Conservation (phyloP, 2,888 invertebrate species). For the Plagodis pulveraria region DNA sequence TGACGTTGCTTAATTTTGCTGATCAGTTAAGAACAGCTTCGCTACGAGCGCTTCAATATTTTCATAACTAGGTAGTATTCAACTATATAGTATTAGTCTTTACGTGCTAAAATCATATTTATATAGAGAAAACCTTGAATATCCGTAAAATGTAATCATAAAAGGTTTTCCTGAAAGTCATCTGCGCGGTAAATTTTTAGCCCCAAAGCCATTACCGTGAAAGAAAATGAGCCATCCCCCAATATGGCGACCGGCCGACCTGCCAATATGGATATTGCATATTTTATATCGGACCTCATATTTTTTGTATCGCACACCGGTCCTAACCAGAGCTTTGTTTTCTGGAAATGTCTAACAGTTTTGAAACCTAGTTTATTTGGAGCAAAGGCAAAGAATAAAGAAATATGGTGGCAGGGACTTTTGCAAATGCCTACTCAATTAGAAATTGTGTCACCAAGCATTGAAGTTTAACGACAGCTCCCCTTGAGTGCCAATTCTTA, state of each 20-base stretch:
- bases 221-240: constrained; percentile 51
- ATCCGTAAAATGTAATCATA: not conserved
- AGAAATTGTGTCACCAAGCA: too few species aligned
- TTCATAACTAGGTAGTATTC: too few species aligned
- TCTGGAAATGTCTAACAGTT: constrained; percentile 35
- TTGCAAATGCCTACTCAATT: too few species aligned
- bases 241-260: constrained; percentile 67
- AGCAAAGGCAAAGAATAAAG: not conserved
- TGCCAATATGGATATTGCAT: constrained; percentile 81
- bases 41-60: too few species aligned
- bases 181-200: constrained; percentile 11
- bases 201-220: constrained; percentile 23
- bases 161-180: constrained; percentile 16
- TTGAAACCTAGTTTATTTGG: not conserved
- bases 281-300: constrained; percentile 71
- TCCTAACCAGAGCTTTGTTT: constrained; percentile 27
- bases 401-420: too few species aligned
- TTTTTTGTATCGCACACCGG: constrained; percentile 61
- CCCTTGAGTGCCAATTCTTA: too few species aligned
- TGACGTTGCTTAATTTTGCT: too few species aligned
- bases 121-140: too few species aligned
- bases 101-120: too few species aligned
- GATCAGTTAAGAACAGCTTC: too few species aligned
- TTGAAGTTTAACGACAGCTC: too few species aligned
- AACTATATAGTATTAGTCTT: too few species aligned